Evolutionary conservation across 2,888 invertebrate species (phyloP).

Genomic region (Watsonalla cultraria): DNA sequence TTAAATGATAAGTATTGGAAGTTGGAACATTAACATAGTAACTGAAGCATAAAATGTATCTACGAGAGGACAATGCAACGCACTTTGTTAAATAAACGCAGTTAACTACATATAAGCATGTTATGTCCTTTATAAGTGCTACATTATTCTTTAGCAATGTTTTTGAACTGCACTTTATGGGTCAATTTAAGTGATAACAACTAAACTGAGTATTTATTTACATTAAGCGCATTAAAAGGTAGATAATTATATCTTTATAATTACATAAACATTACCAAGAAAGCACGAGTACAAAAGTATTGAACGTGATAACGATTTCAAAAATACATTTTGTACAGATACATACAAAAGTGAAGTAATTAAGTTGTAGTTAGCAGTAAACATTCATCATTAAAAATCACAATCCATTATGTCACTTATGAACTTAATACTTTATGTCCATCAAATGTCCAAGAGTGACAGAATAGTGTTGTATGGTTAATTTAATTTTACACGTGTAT

Average conservation of each 20-base stretch:
- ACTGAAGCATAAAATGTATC: slow-evolving; percentile 2
- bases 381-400: no score
- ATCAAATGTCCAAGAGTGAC: no score
- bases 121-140: not conserved
- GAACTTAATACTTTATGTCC: no score
- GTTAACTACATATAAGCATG: not conserved
- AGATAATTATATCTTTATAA: not conserved
- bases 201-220: not conserved
- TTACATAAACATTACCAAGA: no score
- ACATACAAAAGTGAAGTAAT: no score
- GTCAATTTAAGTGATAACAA: not conserved
- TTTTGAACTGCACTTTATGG: not conserved
- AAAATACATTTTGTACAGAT: no score
- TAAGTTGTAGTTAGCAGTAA: no score
- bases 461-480: no score
- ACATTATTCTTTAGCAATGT: not conserved
- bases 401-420: no score
- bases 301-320: no score
- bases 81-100: not conserved
- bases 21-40: not conserved
- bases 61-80: slow-evolving; percentile 1
- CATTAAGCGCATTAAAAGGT: not conserved
- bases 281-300: no score
- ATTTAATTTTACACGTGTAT: no score
- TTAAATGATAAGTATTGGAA: not conserved